Conservation (phyloP, 2,113 vertebrate species). For the Sterna hirundo region DNA sequence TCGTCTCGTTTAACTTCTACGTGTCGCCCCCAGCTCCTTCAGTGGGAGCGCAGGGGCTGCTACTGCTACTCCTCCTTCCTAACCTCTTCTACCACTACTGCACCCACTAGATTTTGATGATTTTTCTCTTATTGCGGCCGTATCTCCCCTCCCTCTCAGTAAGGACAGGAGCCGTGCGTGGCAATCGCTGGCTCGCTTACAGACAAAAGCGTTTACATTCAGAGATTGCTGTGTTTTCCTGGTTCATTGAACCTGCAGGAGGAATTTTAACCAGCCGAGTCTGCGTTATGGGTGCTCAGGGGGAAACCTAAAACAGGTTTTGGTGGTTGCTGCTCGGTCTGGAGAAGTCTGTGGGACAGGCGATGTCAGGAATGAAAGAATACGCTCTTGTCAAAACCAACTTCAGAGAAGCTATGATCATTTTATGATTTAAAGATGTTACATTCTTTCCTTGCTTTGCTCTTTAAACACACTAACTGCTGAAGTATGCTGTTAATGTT, state of each 20-base stretch:
- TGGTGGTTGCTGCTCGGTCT: not conserved
- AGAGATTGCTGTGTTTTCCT: not conserved
- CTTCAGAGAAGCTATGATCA: not conserved
- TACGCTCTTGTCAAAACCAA: not conserved
- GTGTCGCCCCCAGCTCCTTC: not conserved
- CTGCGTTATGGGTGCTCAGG: not conserved
- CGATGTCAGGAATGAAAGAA: not conserved
- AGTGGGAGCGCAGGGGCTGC: not conserved
- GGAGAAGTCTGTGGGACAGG: not conserved
- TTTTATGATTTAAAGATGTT: not conserved
- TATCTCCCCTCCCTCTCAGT: not conserved
- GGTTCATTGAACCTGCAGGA: not conserved
- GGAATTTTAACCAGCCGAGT: not conserved
- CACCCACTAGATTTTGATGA: not conserved
- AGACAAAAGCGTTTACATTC: not conserved
- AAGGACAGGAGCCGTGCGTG: not conserved
- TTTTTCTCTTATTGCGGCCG: not conserved
- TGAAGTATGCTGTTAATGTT: accelerated
- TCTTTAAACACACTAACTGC: not conserved
- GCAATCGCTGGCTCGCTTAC: not conserved
- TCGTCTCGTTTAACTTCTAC: accelerated
- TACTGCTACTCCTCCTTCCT: not conserved
- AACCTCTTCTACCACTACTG: not conserved
- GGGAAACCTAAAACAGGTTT: not conserved
- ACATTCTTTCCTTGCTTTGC: not conserved